Conservation (phyloP, 2,888 invertebrate species). For the Eilema caniola region DNA sequence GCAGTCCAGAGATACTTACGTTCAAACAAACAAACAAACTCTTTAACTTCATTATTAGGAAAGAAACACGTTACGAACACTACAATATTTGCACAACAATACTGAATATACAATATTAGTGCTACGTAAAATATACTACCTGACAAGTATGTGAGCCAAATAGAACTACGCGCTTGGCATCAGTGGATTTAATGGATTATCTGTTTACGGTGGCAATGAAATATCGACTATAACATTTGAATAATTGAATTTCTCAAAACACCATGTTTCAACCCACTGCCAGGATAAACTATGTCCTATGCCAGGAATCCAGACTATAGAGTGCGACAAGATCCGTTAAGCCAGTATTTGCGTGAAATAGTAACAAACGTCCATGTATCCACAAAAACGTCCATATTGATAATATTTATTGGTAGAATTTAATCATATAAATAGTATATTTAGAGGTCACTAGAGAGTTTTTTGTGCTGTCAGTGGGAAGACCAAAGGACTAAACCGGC, state of each 20-base stretch:
- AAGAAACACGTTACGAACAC: not conserved
- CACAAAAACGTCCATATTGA: too few relatives aligned
- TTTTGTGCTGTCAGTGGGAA: too few relatives aligned
- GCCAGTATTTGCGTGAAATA: too few relatives aligned
- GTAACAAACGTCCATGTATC: too few relatives aligned
- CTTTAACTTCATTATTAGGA: not conserved
- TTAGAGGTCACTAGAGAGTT: too few relatives aligned
- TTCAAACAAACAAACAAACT: not conserved
- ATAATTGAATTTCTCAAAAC: not conserved
- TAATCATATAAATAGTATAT: too few relatives aligned
- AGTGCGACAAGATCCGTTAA: not conserved
- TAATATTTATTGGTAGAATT: too few relatives aligned
- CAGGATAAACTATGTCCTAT: not conserved
- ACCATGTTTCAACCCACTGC: not conserved
- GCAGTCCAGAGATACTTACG: too few relatives aligned
- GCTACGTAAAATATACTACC: not conserved
- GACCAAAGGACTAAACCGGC: too few relatives aligned
- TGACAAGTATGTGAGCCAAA: constrained; percentile 32
- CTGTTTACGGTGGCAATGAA: not conserved
- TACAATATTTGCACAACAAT: not conserved
- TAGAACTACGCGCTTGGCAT: constrained; percentile 48
- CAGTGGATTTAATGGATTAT: constrained; percentile 15
- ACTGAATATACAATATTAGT: not conserved
- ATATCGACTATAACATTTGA: not conserved
- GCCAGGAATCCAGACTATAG: not conserved